Percentiles rank a stretch among this genome's conserved stretches.
Conservation (phyloP, 2,113 vertebrate species). For the Cyanoliseus patagonus region DNA sequence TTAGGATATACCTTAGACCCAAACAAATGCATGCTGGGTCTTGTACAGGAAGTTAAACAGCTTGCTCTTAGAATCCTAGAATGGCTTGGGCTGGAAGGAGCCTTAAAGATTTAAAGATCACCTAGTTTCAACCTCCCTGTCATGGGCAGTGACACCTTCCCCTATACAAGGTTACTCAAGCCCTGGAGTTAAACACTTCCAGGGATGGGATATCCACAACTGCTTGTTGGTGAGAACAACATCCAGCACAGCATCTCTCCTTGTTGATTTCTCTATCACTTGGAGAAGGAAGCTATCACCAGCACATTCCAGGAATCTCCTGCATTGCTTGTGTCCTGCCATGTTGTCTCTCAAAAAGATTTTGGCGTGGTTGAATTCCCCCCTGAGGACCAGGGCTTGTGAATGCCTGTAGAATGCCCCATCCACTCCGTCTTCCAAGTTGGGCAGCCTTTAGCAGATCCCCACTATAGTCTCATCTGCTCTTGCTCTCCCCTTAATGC, state of each 20-base stretch:
- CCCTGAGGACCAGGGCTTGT: background rate
- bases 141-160: background rate
- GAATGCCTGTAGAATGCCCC: background rate
- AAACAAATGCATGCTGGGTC: background rate
- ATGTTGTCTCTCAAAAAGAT: background rate
- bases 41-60: background rate
- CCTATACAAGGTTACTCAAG: background rate
- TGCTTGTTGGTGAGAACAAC: background rate
- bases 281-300: background rate
- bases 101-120: background rate
- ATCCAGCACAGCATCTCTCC: background rate
- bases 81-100: background rate
- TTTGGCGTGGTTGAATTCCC: background rate
- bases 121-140: background rate
- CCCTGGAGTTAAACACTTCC: background rate
- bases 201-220: background rate
- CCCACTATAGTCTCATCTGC: background rate
- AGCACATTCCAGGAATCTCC: background rate
- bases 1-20: background rate
- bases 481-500: background rate
- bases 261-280: background rate
- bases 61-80: background rate
- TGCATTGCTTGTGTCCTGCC: background rate
- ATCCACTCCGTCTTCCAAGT: background rate
- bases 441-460: background rate